These are phyloP conservation scores for Argyresthia albistria DNA, from an alignment of 2,888 invertebrate genomes.

Conservation along the genomic window DNA sequence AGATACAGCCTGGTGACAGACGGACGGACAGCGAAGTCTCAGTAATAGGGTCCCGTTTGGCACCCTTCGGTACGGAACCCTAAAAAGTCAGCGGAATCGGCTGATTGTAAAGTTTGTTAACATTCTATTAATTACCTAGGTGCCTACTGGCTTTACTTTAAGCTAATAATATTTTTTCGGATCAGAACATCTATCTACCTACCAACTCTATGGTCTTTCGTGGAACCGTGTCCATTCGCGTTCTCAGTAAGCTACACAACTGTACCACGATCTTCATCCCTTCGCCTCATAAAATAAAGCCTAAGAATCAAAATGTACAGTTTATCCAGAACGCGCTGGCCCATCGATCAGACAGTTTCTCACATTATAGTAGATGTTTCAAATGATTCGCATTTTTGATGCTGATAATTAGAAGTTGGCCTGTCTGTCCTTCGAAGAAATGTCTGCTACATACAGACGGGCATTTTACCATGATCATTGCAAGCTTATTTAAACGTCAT, in stretches of 20 bases:
- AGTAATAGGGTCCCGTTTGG: too few relatives aligned
- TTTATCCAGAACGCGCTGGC: constrained; percentile 12
- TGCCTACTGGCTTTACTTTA: too few relatives aligned
- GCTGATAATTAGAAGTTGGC: constrained; percentile 40
- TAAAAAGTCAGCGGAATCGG: too few relatives aligned
- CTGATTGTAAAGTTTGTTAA: too few relatives aligned
- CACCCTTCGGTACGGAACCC: too few relatives aligned
- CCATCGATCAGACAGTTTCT: constrained; percentile 27
- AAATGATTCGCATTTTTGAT: constrained; percentile 36
- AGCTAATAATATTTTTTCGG: background rate
- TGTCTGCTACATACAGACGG: background rate
- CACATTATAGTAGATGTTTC: constrained; percentile 40
- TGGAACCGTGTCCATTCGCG: constrained; percentile 15
- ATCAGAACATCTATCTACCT: background rate
- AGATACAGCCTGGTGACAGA: too few relatives aligned
- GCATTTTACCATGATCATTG: constrained; percentile 2
- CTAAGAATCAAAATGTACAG: too few relatives aligned
- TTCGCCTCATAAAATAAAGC: too few relatives aligned
- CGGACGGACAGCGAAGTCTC: too few relatives aligned
- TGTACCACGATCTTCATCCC: too few relatives aligned
- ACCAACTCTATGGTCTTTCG: constrained; percentile 19
- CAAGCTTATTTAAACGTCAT: background rate
- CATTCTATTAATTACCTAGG: too few relatives aligned
- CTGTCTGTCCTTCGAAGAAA: constrained; percentile 3
- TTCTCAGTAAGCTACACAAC: too few relatives aligned